Evolutionary conservation across 1,140 invertebrate genomes (phyloP), one percentile per base, ranked within the genome.

Genomic region (Papilio machaon): DNA sequence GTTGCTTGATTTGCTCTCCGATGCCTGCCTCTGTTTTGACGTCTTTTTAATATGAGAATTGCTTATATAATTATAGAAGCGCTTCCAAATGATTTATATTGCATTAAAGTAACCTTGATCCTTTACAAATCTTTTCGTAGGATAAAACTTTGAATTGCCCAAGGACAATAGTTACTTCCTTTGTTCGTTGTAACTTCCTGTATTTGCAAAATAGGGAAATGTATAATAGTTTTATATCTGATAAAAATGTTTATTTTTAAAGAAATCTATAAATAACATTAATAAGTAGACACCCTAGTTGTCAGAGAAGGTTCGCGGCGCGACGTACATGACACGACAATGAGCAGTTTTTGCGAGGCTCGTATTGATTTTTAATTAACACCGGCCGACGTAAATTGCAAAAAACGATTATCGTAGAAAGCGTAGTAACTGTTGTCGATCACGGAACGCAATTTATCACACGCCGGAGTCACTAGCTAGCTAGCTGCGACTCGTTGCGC

Each of bases 321-420:
- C 80, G 81, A 74, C 84, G 80, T 83, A 85, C 85, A 84, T 74
- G 81, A 85, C 86, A 83, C 83, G 85, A 83, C 83, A 82, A 84
- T 77, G 84, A 86, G 82, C 73, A 85, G 84, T 89, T 91, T 91
- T 90, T 90, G 86, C 85, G 79, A 81, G 38, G 58, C 60, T 85
- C 86, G 85, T 90, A 91, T 91, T 91, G 90, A 88, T 90, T 90
- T 89, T 90, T 90, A 90, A 90, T 90, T 88, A 90, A 87, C 86
- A 82, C 84, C 83, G 74, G 80, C 80, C 85, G 80, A 80, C 52
- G 78, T 83, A 78, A 82, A 82, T 79, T 80, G 54, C 47, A 77
- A 81, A 83, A 83, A 83, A 79, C 74, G 77, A 43, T 11, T 80
- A 79, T 77, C 38, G 64, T 79, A 79, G 58, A 47, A 67, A 79